Percentiles rank a stretch among this genome's conserved stretches.
Conservation (phyloP, 23 tunicate species). For the Styela clava region DNA sequence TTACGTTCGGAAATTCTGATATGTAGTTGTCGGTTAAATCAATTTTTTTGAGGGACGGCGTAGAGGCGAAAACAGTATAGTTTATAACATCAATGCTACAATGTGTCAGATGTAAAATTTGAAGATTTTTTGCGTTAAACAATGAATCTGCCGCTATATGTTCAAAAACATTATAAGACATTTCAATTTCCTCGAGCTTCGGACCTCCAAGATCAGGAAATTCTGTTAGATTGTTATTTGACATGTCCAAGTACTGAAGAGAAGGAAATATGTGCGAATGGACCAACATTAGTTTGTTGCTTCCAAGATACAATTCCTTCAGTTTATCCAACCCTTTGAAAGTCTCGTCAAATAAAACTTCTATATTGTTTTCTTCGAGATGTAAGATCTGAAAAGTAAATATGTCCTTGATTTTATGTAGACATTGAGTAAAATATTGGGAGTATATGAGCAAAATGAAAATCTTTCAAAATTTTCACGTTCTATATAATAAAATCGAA, state of each 20-base stretch:
- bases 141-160: conserved; percentile 8
- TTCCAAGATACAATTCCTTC: conserved; percentile 2
- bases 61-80: conserved; percentile 12
- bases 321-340: not conserved
- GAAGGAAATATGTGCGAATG: conserved; percentile 19
- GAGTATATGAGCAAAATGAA: too few relatives aligned
- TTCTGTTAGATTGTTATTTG: conserved; percentile 26
- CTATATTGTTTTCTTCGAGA: conserved; percentile 28
- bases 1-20: not conserved
- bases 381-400: conserved; percentile 13
- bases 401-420: not conserved
- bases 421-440: too few relatives aligned
- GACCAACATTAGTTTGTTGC: conserved; percentile 14
- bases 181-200: not conserved
- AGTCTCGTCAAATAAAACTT: conserved; percentile 22
- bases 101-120: conserved; percentile 13
- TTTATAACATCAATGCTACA: not conserved
- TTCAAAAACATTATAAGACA: conserved; percentile 14
- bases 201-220: conserved; percentile 27
- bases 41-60: not conserved
- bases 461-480: too few relatives aligned
- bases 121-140: conserved; percentile 1
- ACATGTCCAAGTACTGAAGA: conserved; percentile 1
- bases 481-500: too few relatives aligned
- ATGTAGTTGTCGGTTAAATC: conserved; percentile 19